Evolutionary conservation across 2,888 invertebrate genomes (phyloP), one percentile per base, ranked within the genome.

Genomic region (Epistrophe grossulariae): DNA sequence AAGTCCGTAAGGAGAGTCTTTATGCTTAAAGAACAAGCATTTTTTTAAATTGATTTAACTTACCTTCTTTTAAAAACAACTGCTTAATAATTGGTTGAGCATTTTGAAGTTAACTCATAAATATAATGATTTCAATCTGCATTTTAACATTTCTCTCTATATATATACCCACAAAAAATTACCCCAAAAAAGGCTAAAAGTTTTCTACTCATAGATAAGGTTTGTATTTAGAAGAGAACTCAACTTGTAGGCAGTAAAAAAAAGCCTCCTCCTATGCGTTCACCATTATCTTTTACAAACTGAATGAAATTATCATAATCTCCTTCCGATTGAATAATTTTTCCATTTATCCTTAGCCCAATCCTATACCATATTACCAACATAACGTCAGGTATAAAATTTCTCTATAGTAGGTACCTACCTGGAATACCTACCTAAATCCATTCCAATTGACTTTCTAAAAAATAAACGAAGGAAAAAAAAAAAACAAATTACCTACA

Each of bases 281-380:
- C 9, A 0, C 55, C 52, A 70, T 70, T 70, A 55, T 40, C 52
- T 70, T 55, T 28, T n/a, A 24, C 52, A 70, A n/a, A 70, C 70
- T 55, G 70, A 70, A 70, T 70, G 40, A 55, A 52, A 70, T 70
- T 70, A 70, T 70, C 70, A 70, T 70, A 70, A 70, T 70, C 70
- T 55, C 55, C 40, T 55, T 70, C 52, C 70, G 55, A 70, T 70
- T 70, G 70, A 70, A 70, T 70, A 70, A 70, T 70, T 70, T 70
- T 70, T 70, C 70, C 70, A 70, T 70, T 70, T 40, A 55, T 15
- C n/a, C 62, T 43, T 2, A 24, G 38, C 62, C 7, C 40, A 50
- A 19, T 8, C 5, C 66, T 19, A 2, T 24, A 24, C 24, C 24
- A 2, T 24, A 24, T 31, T n/a, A n/a, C 19, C 38, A 13, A 38